Evolutionary conservation across 2,888 invertebrate species (phyloP), one percentile per base, ranked within the genome.

Genomic region (Habrosyne pyritoides): DNA sequence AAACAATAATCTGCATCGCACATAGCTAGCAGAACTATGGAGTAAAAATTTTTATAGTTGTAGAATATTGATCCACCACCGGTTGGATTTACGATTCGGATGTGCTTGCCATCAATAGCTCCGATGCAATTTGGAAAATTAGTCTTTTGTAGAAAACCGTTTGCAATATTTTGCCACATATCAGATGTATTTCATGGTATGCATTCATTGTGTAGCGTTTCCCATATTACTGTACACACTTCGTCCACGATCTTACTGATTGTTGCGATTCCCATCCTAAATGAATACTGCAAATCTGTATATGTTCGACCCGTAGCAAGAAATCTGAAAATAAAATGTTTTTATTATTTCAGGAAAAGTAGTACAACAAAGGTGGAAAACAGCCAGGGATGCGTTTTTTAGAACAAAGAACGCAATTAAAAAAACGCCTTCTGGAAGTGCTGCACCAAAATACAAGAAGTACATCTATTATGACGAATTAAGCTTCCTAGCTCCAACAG

Each of bases 191-290:
- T 52, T n/a, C 33, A 33, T 52, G 51, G 30, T 21, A 52, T n/a
- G 21, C 51, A 33, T 52, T 52, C 36, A 18, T 52, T 21, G 51
- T 52, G 51, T 18, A 33, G 51, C 33, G 4, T 52, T 10, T 52
- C 28, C 51, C 51, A 36, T n/a, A 52, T 52, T 52, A 52, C 18
- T 21, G 21, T 14, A 7, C 24, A 24, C 7, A 24, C 24, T 24
- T 24, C 24, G 18, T 53, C 52, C 21, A 59, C 59, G 14, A 59
- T 59, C 36, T 22, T 54, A 57, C 61, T 54, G 48, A 82, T 74
- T 53, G 79, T 81, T 54, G 73, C 54, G 12, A 62, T 57, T 57
- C 77, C 79, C 21, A 83, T 53, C 56, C 77, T 65, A 61, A 67
- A 83, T 52, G 58, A 59, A 61, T 73, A 75, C 10, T 73, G 68